Percentiles rank a stretch among this genome's conserved stretches.
Conservation (phyloP, 1,140 invertebrate genomes). For the Antheraea pernyi region DNA sequence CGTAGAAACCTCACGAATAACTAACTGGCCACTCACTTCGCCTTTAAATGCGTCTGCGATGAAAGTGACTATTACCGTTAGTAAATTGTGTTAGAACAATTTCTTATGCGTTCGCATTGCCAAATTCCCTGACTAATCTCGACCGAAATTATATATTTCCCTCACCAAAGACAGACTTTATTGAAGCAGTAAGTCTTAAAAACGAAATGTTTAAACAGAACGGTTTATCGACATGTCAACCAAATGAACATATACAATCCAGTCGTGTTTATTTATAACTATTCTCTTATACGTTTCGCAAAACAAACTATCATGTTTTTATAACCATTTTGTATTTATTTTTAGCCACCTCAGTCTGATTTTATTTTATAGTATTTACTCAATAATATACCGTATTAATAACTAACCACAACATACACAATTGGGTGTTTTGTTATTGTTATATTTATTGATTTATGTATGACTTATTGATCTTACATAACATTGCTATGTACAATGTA, state of each 20-base stretch:
- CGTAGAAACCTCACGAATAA: conserved; percentile 77
- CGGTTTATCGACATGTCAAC: conserved; percentile 50
- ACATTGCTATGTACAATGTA: not conserved
- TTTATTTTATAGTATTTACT: too few relatives aligned
- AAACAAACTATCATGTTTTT: not conserved
- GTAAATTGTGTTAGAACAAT: conserved; percentile 67
- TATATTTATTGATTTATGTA: not conserved
- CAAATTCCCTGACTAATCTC: conserved; percentile 44
- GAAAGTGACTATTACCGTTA: conserved; percentile 74
- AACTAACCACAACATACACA: conserved; percentile 11
- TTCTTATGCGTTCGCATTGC: conserved; percentile 39
- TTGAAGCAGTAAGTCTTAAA: conserved; percentile 25
- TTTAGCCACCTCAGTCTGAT: too few relatives aligned
- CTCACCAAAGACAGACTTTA: conserved; percentile 27
- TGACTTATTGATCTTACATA: not conserved
- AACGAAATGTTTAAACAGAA: conserved; percentile 39
- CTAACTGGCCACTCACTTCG: conserved; percentile 76
- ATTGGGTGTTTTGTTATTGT: conserved; percentile 22
- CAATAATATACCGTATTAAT: too few relatives aligned
- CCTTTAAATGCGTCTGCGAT: conserved; percentile 75
- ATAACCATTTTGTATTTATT: too few relatives aligned
- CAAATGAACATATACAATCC: conserved; percentile 37
- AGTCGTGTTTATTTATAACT: conserved; percentile 53
- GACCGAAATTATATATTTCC: conserved; percentile 15
- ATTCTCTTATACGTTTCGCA: not conserved